These are phyloP conservation scores for Pedionomus torquatus DNA, from an alignment of 2,113 vertebrate species.

Conservation along the genomic window DNA sequence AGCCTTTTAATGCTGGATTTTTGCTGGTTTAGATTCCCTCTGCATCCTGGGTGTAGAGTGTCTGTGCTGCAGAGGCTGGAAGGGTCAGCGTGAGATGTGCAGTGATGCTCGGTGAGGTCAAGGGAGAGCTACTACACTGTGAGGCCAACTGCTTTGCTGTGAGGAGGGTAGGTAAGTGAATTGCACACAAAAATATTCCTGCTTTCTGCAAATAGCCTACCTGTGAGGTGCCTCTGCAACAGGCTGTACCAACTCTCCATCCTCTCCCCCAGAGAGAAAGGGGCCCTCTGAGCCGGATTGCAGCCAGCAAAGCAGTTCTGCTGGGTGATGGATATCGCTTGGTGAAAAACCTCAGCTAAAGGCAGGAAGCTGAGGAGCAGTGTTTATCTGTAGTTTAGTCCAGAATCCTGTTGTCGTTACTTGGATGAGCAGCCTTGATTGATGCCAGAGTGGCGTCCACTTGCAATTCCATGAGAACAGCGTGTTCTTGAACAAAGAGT, in stretches of 20 bases:
- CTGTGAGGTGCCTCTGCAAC: background rate
- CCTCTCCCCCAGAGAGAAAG: background rate
- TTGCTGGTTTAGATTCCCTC: background rate
- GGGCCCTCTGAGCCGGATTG: background rate
- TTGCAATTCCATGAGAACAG: background rate
- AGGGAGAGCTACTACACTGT: background rate
- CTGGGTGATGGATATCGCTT: background rate
- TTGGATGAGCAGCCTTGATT: background rate
- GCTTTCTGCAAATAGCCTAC: background rate
- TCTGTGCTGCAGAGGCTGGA: background rate
- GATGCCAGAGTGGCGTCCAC: background rate
- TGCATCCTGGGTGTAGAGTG: background rate
- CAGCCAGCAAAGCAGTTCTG: background rate
- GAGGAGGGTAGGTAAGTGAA: background rate
- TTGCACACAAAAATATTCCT: background rate
- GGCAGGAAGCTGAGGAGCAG: slow-evolving; percentile 1
- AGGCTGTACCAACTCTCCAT: background rate
- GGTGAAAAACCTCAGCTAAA: background rate
- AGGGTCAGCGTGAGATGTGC: background rate
- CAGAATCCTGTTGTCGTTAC: slow-evolving; percentile 4
- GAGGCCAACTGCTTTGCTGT: background rate
- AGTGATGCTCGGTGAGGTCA: background rate
- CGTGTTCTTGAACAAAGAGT: background rate
- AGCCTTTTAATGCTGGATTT: slow-evolving; percentile 8
- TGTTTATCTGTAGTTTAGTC: background rate